Evolutionary conservation across 64 coral and sea anemone genomes (phyloP), one percentile per base, ranked within the genome.

Genomic region (Montipora efflorescens): DNA sequence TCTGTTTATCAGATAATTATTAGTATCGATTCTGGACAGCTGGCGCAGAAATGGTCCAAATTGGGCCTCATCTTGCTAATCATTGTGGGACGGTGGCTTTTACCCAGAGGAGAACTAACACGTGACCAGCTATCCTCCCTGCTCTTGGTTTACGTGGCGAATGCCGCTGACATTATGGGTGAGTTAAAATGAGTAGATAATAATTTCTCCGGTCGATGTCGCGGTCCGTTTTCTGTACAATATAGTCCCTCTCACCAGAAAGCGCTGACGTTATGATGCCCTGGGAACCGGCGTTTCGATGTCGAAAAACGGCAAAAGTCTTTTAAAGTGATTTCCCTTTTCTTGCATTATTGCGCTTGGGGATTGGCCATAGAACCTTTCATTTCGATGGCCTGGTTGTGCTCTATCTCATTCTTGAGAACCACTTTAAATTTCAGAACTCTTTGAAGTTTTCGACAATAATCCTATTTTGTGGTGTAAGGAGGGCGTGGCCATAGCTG

Each of bases 141-240:
- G 21, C 90, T 99, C 57, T 78, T 99, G 50, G 95, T 96, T 6
- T 99, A 99, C 16, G 98, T 99, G 19, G 93, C 94, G 18, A 99
- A 96, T 87, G 98, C 98, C 10, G 98, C 98, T 77, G 98, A 99
- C 76, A 99, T 99, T 47, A 99, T 99, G 90, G 98, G 98, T 99
- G 80, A 53, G 84, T 58, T 19, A 78, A 28, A 0, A 59, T 20
- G 49, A 8, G 36, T 36, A 36, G 36, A 36, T 36, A 36, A 36
- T 36, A 36, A 36, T 36, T 36, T 36, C 36, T 36, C 36, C 1
- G 36, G 36, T 36, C 36, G 36, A 36, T 36, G 36, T 2, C 36
- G 36, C 36, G 36, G 36, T 36, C 36, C 2, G 36, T 36, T 2
- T 36, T 36, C 36, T 36, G 36, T 36, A 36, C 36, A 36, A 36